phyloP scores from a whole-genome alignment of 1,140 invertebrate species.

The Hirudo medicinalis region DNA sequence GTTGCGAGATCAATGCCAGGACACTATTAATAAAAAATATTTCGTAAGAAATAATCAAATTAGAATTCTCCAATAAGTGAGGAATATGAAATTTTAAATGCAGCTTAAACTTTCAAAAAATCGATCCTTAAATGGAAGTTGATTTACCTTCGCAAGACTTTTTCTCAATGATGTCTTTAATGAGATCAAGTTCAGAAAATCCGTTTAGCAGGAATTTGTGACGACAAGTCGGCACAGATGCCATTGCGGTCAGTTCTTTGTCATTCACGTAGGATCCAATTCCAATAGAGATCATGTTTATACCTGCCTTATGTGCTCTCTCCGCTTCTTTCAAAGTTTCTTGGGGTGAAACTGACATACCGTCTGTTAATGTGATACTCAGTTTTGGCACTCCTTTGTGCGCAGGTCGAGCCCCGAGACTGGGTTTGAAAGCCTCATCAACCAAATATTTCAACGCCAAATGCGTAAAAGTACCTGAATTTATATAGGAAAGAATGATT shows the following conservation, averaged over 20 bases:
- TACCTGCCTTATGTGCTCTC: slow-evolving; percentile 7
- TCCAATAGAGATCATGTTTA: slow-evolving; percentile 15
- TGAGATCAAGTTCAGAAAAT: slow-evolving; percentile 8
- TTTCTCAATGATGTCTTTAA: slow-evolving; percentile 19
- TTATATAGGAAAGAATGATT: neutral
- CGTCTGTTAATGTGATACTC: neutral
- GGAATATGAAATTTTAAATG: neutral
- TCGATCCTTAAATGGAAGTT: neutral
- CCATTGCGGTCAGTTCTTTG: slow-evolving; percentile 13
- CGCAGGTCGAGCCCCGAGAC: slow-evolving; percentile 11
- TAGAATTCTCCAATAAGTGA: neutral
- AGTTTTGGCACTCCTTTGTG: slow-evolving; percentile 10
- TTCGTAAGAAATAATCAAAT: no score
- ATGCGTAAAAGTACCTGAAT: slow-evolving; percentile 20
- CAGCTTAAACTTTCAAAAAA: no score
- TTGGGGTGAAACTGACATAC: neutral
- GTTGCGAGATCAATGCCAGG: no score
- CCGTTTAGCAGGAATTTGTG: slow-evolving; percentile 8
- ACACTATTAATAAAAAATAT: no score
- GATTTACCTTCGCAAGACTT: slow-evolving; percentile 17
- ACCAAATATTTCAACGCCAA: slow-evolving; percentile 23
- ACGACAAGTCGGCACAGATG: slow-evolving; percentile 7
- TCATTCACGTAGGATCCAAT: slow-evolving; percentile 9
- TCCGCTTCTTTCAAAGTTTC: neutral
- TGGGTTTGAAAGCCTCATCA: slow-evolving; percentile 23